Evolutionary conservation across 2,888 invertebrate species (phyloP), one percentile per base, ranked within the genome.

Genomic region (Mamestra brassicae): DNA sequence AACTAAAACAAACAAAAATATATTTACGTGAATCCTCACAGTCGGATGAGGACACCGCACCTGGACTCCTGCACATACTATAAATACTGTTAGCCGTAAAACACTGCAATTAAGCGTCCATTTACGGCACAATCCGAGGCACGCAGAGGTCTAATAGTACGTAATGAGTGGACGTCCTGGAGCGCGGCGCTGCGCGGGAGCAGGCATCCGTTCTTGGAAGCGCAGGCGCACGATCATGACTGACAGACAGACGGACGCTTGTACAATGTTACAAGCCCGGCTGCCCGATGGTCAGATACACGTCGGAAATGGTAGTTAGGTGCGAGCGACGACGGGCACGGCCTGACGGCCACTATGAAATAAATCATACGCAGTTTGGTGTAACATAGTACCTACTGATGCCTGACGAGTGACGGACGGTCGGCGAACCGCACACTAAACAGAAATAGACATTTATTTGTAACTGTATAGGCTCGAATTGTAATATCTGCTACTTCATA

Each of bases 201-300:
- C 89, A 83, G 91, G 91, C 91, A 92, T 93, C 92, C 91, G 91
- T 94, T 94, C 92, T 88, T 85, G 87, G 93, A 94, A 94, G 85
- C 76, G 77, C 81, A 80, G 83, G 85, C 85, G 85, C 85, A 86
- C 89, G 88, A 84, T 86, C 83, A 83, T 81, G 85, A 85, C 84
- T 86, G 89, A 89, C 90, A 92, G 91, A 91, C 91, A 91, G 88
- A 90, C 87, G 84, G 91, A 90, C 92, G 91, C 91, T 89, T 88
- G 88, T 89, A 89, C 87, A 89, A 89, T 83, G 80, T 79, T 78
- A 85, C 77, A 70, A 77, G 81, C 83, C 67, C 71, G 77, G 87
- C 83, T 81, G 84, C 81, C 66, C 72, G 76, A 87, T 84, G 81
- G 84, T 71, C 89, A 52, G 87, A 88, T 89, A 71, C 87, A 87